Evolutionary conservation across 1,140 invertebrate species (phyloP), one percentile per base, ranked within the genome.

Genomic region (Artemia franciscana): DNA sequence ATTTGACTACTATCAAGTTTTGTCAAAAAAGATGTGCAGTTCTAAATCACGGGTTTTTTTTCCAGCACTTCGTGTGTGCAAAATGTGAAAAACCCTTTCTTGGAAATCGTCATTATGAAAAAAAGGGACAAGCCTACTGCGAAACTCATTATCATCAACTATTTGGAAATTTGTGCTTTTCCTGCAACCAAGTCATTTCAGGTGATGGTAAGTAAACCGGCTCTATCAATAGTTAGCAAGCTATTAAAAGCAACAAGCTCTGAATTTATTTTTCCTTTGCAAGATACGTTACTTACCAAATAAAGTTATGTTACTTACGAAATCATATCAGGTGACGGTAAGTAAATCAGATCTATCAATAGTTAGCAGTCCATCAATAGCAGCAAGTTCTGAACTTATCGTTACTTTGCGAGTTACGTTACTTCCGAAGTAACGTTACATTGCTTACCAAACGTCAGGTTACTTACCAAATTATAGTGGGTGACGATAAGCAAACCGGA

Each of bases 41-140:
- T 51, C 3, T 51, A 2, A 12, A 3, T 3, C 21, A 51, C 21
- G 12, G 12, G 2, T 1, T 51, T 2, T 75, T 77, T 60, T 68
- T 70, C 21, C 70, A 91, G 82, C 95, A 98, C 78, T 98, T 99
- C 77, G 95, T 98, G 0, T 99, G 95, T 74, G 93, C 94, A 64
- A 96, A 97, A 75, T 99, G 95, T 75, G 96, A 98, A 75, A 98
- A 98, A 72, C 96, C 96, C 1, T 99, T 99, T 77, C 81, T 97
- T 70, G 96, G 96, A 0, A 91, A 96, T 76, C 84, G 94, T 2
- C 95, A 99, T 75, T 99, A 98, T 74, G 96, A 99, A 75, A 94
- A 95, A 73, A 96, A 96, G 71, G 95, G 95, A 3, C 75, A 98
- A 66, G 94, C 95, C 1, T 99, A 99, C 74, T 99, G 96, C 74